These are phyloP conservation scores for Agriopis aurantiaria DNA, from an alignment of 2,888 invertebrate genomes.

Conservation along the genomic window DNA sequence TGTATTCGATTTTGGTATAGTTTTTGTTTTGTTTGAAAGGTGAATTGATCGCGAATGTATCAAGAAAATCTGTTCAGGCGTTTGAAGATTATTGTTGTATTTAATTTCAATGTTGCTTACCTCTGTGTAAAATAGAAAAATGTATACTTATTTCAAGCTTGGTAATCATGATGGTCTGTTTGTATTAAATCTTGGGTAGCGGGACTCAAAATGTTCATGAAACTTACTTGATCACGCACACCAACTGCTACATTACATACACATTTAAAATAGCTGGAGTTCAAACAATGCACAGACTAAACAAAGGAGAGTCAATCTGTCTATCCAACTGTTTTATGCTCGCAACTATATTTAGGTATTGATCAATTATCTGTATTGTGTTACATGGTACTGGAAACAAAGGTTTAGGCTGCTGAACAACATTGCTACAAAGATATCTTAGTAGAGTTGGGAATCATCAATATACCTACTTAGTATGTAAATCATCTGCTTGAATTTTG, in stretches of 20 bases:
- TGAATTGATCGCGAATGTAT: no score
- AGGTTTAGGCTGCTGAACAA: background rate
- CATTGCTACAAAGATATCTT: background rate
- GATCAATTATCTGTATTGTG: slow-evolving; percentile 32
- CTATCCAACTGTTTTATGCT: slow-evolving; percentile 56
- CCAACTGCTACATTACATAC: slow-evolving; percentile 43
- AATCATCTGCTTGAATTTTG: no score
- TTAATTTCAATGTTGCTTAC: no score
- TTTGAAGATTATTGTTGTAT: no score
- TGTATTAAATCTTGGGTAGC: background rate
- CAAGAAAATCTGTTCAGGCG: no score
- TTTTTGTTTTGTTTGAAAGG: no score
- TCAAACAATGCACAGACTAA: slow-evolving; percentile 75
- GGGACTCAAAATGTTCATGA: slow-evolving; percentile 13
- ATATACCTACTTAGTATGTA: background rate
- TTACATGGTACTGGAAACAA: slow-evolving; percentile 22
- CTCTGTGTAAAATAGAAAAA: no score
- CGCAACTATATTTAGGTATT: slow-evolving; percentile 50
- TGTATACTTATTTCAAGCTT: background rate
- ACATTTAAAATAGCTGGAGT: slow-evolving; percentile 61
- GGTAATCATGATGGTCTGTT: background rate
- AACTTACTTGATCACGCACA: slow-evolving; percentile 14
- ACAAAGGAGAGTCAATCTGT: slow-evolving; percentile 65
- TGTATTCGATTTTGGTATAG: no score
- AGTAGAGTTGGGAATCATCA: background rate